A percentile compares a stretch with the other conserved stretches of the same genome.
These are phyloP conservation scores for Scomberomorus guttatus DNA, from an alignment of 2,797 vertebrate genomes.

Conservation along the genomic window DNA sequence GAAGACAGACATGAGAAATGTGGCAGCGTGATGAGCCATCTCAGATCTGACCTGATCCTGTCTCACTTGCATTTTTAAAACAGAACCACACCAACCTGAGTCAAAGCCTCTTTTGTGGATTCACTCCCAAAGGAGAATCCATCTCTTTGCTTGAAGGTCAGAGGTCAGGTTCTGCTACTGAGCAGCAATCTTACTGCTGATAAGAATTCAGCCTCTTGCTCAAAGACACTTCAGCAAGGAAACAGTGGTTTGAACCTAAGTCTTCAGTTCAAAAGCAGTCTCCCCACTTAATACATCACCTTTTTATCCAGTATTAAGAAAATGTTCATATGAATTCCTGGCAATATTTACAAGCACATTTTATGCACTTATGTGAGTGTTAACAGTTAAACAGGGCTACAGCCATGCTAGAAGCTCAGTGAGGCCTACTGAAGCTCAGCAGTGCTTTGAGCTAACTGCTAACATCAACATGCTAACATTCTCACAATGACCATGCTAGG, in stretches of 20 bases:
- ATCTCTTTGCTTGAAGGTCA: slow-evolving; percentile 13
- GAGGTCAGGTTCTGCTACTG: neutral
- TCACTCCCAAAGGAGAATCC: neutral
- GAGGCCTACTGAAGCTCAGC: too few relatives aligned
- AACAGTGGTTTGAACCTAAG: neutral
- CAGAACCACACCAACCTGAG: neutral
- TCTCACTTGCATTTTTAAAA: slow-evolving; percentile 30
- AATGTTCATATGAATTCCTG: too few relatives aligned
- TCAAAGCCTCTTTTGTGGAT: neutral
- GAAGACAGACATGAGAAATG: slow-evolving; percentile 5
- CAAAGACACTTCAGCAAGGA: neutral
- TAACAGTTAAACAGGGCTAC: too few relatives aligned
- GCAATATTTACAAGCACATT: too few relatives aligned
- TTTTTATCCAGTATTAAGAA: neutral
- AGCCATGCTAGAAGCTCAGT: too few relatives aligned
- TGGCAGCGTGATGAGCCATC: slow-evolving; percentile 9
- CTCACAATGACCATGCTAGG: too few relatives aligned
- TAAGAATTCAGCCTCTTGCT: neutral
- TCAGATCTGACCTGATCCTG: slow-evolving; percentile 2
- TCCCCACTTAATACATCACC: neutral
- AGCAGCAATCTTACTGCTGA: neutral
- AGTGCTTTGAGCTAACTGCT: too few relatives aligned
- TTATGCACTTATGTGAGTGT: too few relatives aligned
- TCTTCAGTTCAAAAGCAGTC: neutral
- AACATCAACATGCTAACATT: too few relatives aligned